phyloP scores from a whole-genome alignment of 2,797 vertebrate genomes.

The Phoebastria nigripes region DNA sequence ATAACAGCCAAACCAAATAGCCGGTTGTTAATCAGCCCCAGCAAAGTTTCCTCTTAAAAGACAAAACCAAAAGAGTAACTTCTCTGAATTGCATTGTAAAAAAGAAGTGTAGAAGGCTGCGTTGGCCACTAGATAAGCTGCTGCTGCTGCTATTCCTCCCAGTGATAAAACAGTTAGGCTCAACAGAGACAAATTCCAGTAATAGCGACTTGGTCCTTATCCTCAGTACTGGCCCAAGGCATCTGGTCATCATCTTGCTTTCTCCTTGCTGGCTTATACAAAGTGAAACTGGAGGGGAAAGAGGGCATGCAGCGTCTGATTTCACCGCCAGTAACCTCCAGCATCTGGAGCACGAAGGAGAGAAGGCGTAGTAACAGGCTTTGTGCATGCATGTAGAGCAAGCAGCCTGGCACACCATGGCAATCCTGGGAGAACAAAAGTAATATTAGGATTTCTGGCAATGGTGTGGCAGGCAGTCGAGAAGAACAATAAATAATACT shows the following conservation, averaged over 20 bases:
- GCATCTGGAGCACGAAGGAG: neutral
- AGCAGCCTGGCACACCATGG: neutral
- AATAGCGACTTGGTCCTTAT: neutral
- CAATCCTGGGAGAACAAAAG: neutral
- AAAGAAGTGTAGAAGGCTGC: neutral
- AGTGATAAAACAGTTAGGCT: neutral
- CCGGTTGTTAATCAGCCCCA: neutral
- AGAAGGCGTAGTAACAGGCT: neutral
- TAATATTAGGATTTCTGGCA: neutral
- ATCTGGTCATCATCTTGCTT: neutral
- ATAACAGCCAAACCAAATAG: neutral
- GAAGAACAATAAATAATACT: neutral
- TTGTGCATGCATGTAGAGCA: neutral
- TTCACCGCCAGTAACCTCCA: neutral
- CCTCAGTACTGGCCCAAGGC: neutral
- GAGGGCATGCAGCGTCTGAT: neutral
- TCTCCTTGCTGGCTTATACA: neutral
- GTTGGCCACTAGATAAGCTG: neutral
- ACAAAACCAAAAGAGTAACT: neutral
- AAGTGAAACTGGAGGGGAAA: neutral
- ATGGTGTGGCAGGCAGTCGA: neutral
- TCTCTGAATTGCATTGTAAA: neutral
- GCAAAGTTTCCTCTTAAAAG: neutral
- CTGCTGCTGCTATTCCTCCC: neutral
- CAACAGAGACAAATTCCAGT: neutral